Evolutionary conservation across 2,888 invertebrate genomes (phyloP).

Genomic region (Drosophila helvetica): DNA sequence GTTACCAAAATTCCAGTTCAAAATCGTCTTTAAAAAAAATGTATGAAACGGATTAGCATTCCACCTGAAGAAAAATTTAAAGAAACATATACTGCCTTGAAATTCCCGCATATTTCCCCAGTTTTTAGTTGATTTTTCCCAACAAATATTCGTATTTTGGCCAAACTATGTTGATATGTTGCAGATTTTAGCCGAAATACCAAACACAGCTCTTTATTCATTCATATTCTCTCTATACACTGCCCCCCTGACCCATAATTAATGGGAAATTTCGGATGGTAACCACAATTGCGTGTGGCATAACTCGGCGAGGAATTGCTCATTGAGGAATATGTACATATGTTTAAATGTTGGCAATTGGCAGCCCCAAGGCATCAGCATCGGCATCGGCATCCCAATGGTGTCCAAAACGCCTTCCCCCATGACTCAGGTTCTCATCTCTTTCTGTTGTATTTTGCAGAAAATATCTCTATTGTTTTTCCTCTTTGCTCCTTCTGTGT

Average conservation of each 20-base stretch:
- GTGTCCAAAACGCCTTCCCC: constrained; percentile 42
- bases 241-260: constrained; percentile 16
- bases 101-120: constrained; percentile 27
- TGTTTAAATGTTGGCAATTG: constrained; percentile 38
- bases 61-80: too few species aligned
- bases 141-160: constrained; percentile 4
- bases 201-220: constrained; percentile 16
- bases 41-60: too few species aligned
- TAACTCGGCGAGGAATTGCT: constrained; percentile 53
- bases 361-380: constrained; percentile 38
- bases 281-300: constrained; percentile 47
- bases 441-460: constrained; percentile 23
- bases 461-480: constrained; percentile 15
- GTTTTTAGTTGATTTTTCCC: constrained; percentile 2
- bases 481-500: neutral
- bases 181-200: constrained; percentile 19
- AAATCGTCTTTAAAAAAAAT: too few species aligned
- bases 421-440: constrained; percentile 58
- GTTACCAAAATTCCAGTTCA: neutral
- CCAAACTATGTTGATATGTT: constrained; percentile 16
- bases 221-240: neutral
- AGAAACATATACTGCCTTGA: constrained; percentile 14
- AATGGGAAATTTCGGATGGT: constrained; percentile 53
- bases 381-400: constrained; percentile 11
- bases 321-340: constrained; percentile 37